phyloP scores from a whole-genome alignment of 2,888 invertebrate species.

The Cerceris rybyensis region DNA sequence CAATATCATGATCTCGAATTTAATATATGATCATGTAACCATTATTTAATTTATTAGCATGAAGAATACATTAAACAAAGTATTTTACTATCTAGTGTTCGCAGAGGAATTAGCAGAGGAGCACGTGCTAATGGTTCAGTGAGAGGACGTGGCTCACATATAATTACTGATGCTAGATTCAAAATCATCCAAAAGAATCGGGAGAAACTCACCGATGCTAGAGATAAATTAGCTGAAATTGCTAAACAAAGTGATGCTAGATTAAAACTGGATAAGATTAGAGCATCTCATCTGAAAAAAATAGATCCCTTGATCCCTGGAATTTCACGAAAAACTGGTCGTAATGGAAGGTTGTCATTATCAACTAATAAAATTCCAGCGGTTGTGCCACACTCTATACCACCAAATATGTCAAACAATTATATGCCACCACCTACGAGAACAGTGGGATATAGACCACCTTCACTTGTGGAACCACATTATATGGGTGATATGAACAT shows the following conservation, averaged over 20 bases:
- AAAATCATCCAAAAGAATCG: conserved; percentile 91
- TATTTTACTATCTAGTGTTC: conserved; percentile 51
- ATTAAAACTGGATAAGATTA: conserved; percentile 86
- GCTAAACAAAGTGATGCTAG: conserved; percentile 90
- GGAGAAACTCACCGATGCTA: conserved; percentile 89
- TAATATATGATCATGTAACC: neutral
- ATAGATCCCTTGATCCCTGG: conserved; percentile 80
- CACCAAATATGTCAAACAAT: conserved; percentile 59
- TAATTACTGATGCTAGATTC: conserved; percentile 87
- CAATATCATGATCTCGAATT: too few relatives aligned
- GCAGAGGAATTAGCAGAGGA: conserved; percentile 66
- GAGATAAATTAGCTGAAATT: conserved; percentile 90
- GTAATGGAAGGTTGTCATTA: conserved; percentile 83
- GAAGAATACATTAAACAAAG: neutral
- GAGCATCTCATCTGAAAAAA: conserved; percentile 81
- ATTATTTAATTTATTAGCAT: neutral
- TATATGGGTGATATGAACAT: conserved; percentile 73
- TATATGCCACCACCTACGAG: conserved; percentile 66
- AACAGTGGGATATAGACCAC: conserved; percentile 70
- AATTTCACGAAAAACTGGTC: conserved; percentile 83
- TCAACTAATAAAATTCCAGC: conserved; percentile 81
- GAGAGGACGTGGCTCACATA: conserved; percentile 62
- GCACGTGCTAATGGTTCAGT: conserved; percentile 61
- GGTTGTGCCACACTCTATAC: conserved; percentile 45
- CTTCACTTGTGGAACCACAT: conserved; percentile 68